phyloP scores from a whole-genome alignment of 2,888 invertebrate genomes.

The Coelinius sp. region DNA sequence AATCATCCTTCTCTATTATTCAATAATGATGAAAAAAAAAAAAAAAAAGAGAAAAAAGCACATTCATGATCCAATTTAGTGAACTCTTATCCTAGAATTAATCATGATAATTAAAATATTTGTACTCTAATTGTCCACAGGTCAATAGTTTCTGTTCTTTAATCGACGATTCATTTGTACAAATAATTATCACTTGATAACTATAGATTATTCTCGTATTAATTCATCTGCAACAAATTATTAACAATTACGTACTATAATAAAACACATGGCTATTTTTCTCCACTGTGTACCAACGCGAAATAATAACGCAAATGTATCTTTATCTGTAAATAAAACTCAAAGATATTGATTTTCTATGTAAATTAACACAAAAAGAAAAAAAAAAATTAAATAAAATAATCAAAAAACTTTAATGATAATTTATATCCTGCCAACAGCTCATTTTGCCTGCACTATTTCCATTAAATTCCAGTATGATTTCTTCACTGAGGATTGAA shows the following conservation, averaged over 20 bases:
- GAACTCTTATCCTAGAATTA: neutral
- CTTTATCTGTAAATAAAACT: constrained; percentile 25
- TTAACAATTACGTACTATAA: neutral
- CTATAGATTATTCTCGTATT: neutral
- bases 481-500: constrained; percentile 13
- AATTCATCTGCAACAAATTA: constrained; percentile 12
- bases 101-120: neutral
- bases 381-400: neutral
- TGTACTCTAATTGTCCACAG: neutral
- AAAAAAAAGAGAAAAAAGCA: neutral
- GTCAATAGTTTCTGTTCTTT: neutral
- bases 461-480: constrained; percentile 11
- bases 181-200: neutral
- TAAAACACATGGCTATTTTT: constrained; percentile 5
- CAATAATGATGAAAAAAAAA: too few species aligned
- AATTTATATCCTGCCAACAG: constrained; percentile 12
- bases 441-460: constrained; percentile 10
- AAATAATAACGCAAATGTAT: neutral
- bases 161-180: neutral
- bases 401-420: neutral
- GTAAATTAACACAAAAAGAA: neutral
- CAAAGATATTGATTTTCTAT: neutral
- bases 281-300: constrained; percentile 8
- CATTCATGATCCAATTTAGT: neutral
- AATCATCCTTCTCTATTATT: neutral